A percentile compares a stretch with the other conserved stretches of the same genome.
Evolutionary conservation across 2,888 invertebrate species (phyloP).

Genomic region (Brenthis hecate): DNA sequence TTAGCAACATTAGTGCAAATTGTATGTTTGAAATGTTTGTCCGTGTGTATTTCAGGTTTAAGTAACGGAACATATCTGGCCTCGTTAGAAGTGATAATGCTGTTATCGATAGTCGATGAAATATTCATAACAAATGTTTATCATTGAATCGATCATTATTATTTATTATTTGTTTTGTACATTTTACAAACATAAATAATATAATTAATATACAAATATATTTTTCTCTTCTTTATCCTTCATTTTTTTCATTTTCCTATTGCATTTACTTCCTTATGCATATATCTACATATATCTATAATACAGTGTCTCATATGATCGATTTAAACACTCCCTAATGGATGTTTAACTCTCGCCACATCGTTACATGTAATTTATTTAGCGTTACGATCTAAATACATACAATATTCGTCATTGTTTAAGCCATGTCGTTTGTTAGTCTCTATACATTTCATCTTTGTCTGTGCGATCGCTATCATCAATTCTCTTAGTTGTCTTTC

Average conservation of each 20-base stretch:
- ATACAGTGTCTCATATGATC: background rate
- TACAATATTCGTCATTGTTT: slow-evolving; percentile 31
- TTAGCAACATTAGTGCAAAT: slow-evolving; percentile 29
- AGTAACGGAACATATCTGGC: slow-evolving; percentile 65
- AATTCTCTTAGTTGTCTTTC: slow-evolving; percentile 46
- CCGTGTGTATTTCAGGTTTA: slow-evolving; percentile 52
- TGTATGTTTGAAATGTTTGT: slow-evolving; percentile 41
- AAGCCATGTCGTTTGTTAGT: slow-evolving; percentile 46
- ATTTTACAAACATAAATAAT: background rate
- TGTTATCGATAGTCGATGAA: slow-evolving; percentile 55
- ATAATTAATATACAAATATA: background rate
- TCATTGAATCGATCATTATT: background rate
- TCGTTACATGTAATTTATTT: slow-evolving; percentile 17
- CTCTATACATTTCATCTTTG: slow-evolving; percentile 45
- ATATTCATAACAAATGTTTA: slow-evolving; percentile 9
- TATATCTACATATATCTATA: background rate
- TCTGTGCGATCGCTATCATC: slow-evolving; percentile 46
- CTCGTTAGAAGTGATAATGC: slow-evolving; percentile 70
- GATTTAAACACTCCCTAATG: slow-evolving; percentile 2
- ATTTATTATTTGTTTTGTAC: background rate
- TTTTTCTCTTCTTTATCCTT: no score
- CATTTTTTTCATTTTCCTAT: background rate
- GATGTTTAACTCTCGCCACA: slow-evolving; percentile 6
- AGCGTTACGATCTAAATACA: slow-evolving; percentile 24
- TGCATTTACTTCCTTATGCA: background rate